Evolutionary conservation across 2,888 invertebrate genomes (phyloP).

Genomic region (Drosophila emarginata): DNA sequence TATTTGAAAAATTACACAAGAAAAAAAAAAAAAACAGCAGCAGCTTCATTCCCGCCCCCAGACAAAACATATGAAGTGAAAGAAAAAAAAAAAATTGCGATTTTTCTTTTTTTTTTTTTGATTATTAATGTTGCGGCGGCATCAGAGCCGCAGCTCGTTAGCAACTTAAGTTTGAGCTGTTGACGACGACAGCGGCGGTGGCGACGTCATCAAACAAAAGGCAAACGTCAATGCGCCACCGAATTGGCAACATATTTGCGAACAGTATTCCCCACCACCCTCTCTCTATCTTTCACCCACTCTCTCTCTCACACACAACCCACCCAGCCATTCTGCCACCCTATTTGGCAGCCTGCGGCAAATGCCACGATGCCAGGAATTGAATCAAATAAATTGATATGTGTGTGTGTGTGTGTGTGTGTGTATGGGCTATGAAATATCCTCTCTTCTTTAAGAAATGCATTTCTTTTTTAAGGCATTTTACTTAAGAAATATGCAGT

Average conservation of each 20-base stretch:
- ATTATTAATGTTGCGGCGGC: conserved; percentile 74
- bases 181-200: conserved; percentile 54
- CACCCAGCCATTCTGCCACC: not conserved
- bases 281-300: too few relatives aligned
- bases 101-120: conserved; percentile 53
- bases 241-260: conserved; percentile 82
- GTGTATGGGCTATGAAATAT: not conserved
- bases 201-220: conserved; percentile 58
- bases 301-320: too few relatives aligned
- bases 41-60: not conserved
- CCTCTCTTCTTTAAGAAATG: not conserved
- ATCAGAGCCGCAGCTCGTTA: conserved; percentile 73
- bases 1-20: conserved; percentile 80
- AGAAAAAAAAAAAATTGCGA: conserved; percentile 40
- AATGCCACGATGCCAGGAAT: not conserved
- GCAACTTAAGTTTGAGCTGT: conserved; percentile 76
- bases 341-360: conserved; percentile 1
- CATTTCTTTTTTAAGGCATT: not conserved
- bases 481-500: not conserved
- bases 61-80: conserved; percentile 49
- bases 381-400: conserved; percentile 1
- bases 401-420: not conserved
- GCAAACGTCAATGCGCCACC: conserved; percentile 72
- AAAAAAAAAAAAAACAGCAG: conserved; percentile 33
- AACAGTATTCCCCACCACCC: conserved; percentile 51